phyloP scores from a whole-genome alignment of 2,113 vertebrate genomes.

The Vanacampus margaritifer region DNA sequence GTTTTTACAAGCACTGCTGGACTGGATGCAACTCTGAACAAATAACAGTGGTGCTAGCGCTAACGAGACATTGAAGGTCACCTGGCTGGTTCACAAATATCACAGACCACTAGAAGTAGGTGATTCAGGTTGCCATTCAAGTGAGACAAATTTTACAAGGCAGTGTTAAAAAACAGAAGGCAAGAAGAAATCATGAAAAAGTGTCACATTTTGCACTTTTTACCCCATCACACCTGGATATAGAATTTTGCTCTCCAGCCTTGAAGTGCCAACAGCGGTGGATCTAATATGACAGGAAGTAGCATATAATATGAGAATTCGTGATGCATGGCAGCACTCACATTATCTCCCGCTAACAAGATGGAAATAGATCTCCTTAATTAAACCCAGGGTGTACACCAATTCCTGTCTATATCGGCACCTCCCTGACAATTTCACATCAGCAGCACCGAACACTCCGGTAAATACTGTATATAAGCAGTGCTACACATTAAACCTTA shows the following conservation, averaged over 20 bases:
- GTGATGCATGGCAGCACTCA: conserved; percentile 52
- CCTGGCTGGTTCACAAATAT: no score
- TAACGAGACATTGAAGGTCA: no score
- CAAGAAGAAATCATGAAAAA: neutral
- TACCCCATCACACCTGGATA: conserved; percentile 1
- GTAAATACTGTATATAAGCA: conserved; percentile 60
- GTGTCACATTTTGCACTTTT: neutral
- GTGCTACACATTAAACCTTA: conserved; percentile 72
- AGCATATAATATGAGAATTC: conserved; percentile 59
- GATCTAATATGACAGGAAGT: conserved; percentile 43
- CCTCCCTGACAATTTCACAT: conserved; percentile 65
- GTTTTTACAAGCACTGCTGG: no score
- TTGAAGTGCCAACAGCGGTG: conserved; percentile 20
- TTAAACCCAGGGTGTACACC: conserved; percentile 67
- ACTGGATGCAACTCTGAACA: no score
- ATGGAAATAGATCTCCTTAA: conserved; percentile 73
- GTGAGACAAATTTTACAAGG: neutral
- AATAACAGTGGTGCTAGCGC: no score
- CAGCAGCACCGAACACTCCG: conserved; percentile 55
- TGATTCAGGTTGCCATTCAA: no score
- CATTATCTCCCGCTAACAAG: conserved; percentile 71
- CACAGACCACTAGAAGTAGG: no score
- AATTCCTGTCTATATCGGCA: conserved; percentile 67
- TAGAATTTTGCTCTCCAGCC: conserved; percentile 22
- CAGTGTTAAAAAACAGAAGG: neutral